Evolutionary conservation across 2,113 vertebrate genomes (phyloP).

Genomic region (Limanda limanda): DNA sequence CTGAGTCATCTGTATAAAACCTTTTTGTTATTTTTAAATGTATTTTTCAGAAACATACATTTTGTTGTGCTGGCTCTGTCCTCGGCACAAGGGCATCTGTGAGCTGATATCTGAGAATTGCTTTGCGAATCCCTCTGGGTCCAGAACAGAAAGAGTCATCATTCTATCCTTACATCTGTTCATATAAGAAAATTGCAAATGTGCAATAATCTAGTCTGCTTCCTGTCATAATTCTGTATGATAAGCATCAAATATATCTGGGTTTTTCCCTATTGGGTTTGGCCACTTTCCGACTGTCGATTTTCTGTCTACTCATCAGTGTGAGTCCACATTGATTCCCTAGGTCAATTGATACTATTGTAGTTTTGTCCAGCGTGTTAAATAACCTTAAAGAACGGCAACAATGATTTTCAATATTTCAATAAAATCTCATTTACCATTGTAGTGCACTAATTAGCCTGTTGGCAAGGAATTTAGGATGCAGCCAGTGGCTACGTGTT

Average conservation of each 20-base stretch:
- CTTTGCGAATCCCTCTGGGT: slow-evolving; percentile 56
- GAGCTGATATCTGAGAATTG: slow-evolving; percentile 61
- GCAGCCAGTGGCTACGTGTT: too few relatives aligned
- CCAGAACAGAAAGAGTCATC: slow-evolving; percentile 42
- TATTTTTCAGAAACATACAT: slow-evolving; percentile 22
- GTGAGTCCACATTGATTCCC: neutral
- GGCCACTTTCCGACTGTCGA: neutral
- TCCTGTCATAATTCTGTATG: slow-evolving; percentile 25
- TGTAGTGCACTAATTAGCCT: too few relatives aligned
- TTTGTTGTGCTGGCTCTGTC: slow-evolving; percentile 26
- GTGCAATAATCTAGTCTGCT: slow-evolving; percentile 31
- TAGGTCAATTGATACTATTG: neutral
- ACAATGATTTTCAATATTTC: neutral
- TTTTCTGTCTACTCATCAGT: neutral
- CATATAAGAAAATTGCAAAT: slow-evolving; percentile 48
- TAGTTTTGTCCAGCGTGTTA: neutral
- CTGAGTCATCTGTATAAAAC: neutral
- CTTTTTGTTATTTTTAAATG: slow-evolving; percentile 35
- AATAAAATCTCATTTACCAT: neutral
- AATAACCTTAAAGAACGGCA: neutral
- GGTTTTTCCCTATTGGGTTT: neutral
- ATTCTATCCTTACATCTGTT: slow-evolving; percentile 53
- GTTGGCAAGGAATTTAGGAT: too few relatives aligned
- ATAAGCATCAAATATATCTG: slow-evolving; percentile 2
- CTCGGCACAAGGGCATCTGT: slow-evolving; percentile 57